A percentile compares a stretch with the other conserved stretches of the same genome.
phyloP scores from a whole-genome alignment of 2,888 invertebrate species.

The Chelonus formosanus region DNA sequence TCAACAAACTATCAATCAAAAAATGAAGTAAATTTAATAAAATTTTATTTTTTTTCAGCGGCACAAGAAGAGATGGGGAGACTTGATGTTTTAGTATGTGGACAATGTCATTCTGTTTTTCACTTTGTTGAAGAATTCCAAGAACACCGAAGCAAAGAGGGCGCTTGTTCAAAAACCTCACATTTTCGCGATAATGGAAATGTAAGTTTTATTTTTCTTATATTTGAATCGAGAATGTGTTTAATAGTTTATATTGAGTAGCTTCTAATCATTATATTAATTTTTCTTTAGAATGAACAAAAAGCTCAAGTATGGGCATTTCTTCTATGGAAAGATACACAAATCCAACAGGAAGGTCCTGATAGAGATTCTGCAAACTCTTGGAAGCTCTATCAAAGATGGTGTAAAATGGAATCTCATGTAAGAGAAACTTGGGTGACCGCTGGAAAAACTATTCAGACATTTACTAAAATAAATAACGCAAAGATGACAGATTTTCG shows the following conservation, averaged over 20 bases:
- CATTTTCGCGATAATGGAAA: slow-evolving; percentile 72
- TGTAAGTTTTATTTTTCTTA: slow-evolving; percentile 63
- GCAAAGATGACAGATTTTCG: slow-evolving; percentile 73
- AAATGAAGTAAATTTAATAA: background rate
- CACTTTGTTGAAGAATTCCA: slow-evolving; percentile 83
- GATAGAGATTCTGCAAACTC: slow-evolving; percentile 71
- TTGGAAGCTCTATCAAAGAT: slow-evolving; percentile 84
- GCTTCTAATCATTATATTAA: slow-evolving; percentile 3
- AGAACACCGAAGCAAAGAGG: slow-evolving; percentile 73
- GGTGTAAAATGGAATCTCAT: slow-evolving; percentile 81
- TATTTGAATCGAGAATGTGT: too few relatives aligned
- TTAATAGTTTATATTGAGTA: too few relatives aligned
- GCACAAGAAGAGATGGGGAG: slow-evolving; percentile 80
- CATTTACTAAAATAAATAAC: slow-evolving; percentile 73
- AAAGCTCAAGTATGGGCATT: slow-evolving; percentile 89
- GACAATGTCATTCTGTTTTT: slow-evolving; percentile 82
- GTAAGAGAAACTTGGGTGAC: slow-evolving; percentile 82
- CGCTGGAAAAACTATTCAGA: slow-evolving; percentile 80
- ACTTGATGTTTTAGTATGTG: slow-evolving; percentile 83
- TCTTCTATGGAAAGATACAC: slow-evolving; percentile 79
- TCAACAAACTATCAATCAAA: background rate
- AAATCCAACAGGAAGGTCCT: slow-evolving; percentile 64
- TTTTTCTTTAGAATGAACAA: slow-evolving; percentile 71
- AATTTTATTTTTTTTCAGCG: slow-evolving; percentile 65
- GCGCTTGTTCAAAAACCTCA: slow-evolving; percentile 71